A percentile compares a stretch with the other conserved stretches of the same genome.
Conservation (phyloP, 2,888 invertebrate species). For the Halictus quadricinctus region DNA sequence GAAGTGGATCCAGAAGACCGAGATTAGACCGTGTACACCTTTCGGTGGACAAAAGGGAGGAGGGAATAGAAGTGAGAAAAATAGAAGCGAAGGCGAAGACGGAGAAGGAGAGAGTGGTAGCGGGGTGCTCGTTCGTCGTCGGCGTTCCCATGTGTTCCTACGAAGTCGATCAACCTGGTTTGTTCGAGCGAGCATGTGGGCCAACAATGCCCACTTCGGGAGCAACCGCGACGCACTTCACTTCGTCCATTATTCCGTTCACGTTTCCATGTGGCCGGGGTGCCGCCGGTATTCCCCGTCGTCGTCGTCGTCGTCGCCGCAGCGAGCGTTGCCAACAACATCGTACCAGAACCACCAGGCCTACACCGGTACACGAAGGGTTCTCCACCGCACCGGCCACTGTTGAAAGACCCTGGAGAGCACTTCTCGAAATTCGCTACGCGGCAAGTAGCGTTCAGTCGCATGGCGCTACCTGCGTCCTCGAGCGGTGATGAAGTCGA, state of each 20-base stretch:
- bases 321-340: constrained; percentile 67
- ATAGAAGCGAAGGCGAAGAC: constrained; percentile 47
- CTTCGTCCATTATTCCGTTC: constrained; percentile 79
- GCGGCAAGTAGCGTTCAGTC: constrained; percentile 71
- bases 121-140: constrained; percentile 30
- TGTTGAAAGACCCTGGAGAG: constrained; percentile 76
- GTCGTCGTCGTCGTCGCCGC: constrained; percentile 51
- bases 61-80: constrained; percentile 51
- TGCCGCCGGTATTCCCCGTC: constrained; percentile 62
- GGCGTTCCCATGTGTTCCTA: constrained; percentile 75
- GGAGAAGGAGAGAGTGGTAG: constrained; percentile 34
- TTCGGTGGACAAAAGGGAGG: constrained; percentile 32
- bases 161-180: constrained; percentile 79
- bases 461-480: constrained; percentile 72
- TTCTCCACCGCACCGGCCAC: constrained; percentile 75
- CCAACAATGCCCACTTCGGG: constrained; percentile 81
- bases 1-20: constrained; percentile 16
- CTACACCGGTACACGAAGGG: constrained; percentile 67
- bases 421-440: constrained; percentile 78
- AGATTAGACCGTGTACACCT: constrained; percentile 28
- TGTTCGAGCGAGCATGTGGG: constrained; percentile 81
- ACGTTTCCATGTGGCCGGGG: constrained; percentile 76
- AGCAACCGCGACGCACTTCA: constrained; percentile 80
- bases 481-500: constrained; percentile 67
- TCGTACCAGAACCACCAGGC: constrained; percentile 53